phyloP scores from a whole-genome alignment of 1,140 invertebrate species.

The Zaprionus ornatus region DNA sequence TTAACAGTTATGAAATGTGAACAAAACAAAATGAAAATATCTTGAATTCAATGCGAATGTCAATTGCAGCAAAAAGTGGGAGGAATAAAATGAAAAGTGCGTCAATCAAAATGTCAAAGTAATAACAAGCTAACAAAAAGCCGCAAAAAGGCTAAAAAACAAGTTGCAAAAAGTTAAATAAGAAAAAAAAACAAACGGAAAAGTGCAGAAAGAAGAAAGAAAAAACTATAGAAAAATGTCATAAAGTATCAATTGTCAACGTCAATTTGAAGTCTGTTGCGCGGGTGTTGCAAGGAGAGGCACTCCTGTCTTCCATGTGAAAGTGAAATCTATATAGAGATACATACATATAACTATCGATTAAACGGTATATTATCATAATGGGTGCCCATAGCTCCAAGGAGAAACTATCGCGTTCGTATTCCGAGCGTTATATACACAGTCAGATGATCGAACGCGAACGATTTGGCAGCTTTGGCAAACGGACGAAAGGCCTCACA shows the following conservation, averaged over 20 bases:
- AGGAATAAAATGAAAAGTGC: constrained; percentile 27
- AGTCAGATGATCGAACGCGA: constrained; percentile 84
- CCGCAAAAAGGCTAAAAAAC: background rate
- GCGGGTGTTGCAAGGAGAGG: constrained; percentile 49
- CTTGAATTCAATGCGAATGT: constrained; percentile 39
- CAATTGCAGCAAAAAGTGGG: constrained; percentile 36
- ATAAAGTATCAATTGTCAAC: constrained; percentile 68
- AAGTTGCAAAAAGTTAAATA: constrained; percentile 17
- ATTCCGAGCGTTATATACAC: constrained; percentile 85
- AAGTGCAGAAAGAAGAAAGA: constrained; percentile 1
- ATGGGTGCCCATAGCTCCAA: constrained; percentile 89
- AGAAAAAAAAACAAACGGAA: background rate
- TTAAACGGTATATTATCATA: constrained; percentile 58
- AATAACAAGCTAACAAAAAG: constrained; percentile 29
- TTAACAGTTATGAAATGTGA: constrained; percentile 46
- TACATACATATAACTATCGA: constrained; percentile 14
- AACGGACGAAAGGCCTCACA: constrained; percentile 75
- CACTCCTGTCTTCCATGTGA: constrained; percentile 46
- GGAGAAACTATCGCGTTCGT: constrained; percentile 87
- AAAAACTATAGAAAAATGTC: constrained; percentile 55
- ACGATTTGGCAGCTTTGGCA: constrained; percentile 86
- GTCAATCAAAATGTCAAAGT: constrained; percentile 60
- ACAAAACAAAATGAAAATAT: background rate
- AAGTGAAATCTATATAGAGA: constrained; percentile 60
- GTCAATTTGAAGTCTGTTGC: constrained; percentile 67